Evolutionary conservation across 1,140 invertebrate genomes (phyloP).

Genomic region (Ladona fulva): DNA sequence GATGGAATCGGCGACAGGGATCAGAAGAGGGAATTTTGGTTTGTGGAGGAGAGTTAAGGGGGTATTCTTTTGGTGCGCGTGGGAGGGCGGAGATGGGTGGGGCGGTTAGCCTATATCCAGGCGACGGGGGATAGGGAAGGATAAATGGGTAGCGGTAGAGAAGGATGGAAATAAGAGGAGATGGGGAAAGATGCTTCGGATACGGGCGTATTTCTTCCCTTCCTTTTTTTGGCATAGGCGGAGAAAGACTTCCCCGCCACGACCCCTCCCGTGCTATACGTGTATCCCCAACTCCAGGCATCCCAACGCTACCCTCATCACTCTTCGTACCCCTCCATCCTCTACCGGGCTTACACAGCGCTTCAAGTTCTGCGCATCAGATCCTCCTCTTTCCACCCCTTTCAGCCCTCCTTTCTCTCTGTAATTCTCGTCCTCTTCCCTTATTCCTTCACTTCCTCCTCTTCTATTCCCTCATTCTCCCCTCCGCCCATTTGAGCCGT

Average conservation of each 20-base stretch:
- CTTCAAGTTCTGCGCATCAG: constrained; percentile 24
- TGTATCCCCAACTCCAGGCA: too few species aligned
- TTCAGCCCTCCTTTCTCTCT: constrained; percentile 22
- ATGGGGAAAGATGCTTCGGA: background rate
- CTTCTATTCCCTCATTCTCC: constrained; percentile 32
- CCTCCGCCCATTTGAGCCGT: background rate
- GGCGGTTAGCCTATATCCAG: too few species aligned
- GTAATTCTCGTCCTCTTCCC: constrained; percentile 23
- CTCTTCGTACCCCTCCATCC: constrained; percentile 21
- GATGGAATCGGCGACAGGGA: too few species aligned
- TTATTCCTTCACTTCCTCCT: constrained; percentile 23
- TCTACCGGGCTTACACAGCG: constrained; percentile 7
- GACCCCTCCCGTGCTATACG: too few species aligned
- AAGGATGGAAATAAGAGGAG: background rate
- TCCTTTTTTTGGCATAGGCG: constrained; percentile 17
- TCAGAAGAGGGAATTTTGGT: too few species aligned
- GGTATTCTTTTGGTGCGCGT: too few species aligned
- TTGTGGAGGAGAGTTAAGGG: too few species aligned
- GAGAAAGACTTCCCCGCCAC: background rate
- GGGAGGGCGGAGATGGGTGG: too few species aligned
- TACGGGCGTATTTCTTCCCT: background rate
- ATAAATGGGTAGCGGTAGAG: constrained; percentile 12
- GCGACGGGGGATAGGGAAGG: background rate
- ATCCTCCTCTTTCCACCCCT: constrained; percentile 21
- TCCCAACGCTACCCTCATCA: constrained; percentile 18